Conservation (phyloP, 2,113 vertebrate genomes). For the Trochalopteron elliotii region DNA sequence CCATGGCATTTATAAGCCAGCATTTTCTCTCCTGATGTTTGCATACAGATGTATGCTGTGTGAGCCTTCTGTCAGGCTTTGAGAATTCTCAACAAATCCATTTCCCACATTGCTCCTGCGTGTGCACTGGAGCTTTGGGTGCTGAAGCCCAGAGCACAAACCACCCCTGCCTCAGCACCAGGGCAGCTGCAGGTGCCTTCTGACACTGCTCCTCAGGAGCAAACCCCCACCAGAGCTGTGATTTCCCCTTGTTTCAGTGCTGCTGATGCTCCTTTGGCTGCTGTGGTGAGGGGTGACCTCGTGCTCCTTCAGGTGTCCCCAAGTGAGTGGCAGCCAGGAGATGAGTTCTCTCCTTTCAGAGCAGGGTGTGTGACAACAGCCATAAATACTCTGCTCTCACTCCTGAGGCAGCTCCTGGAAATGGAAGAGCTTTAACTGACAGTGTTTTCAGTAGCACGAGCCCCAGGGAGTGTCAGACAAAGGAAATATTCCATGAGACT, state of each 20-base stretch:
- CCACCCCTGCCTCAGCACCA: background rate
- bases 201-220: accelerated
- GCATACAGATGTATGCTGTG: no score
- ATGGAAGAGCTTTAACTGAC: conserved; percentile 43
- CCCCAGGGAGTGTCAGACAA: conserved; percentile 46
- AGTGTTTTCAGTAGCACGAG: conserved; percentile 24
- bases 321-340: background rate
- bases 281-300: background rate
- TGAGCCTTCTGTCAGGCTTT: no score
- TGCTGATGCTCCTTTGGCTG: background rate
- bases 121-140: accelerated
- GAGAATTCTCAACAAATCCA: no score
- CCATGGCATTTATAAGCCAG: no score
- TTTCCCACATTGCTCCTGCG: background rate
- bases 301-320: background rate
- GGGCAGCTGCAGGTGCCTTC: background rate
- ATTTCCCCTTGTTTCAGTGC: background rate
- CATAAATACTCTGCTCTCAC: background rate
- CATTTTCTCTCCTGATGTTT: no score
- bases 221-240: accelerated
- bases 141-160: background rate
- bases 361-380: background rate
- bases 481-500: conserved; percentile 23
- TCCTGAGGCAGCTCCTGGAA: conserved; percentile 16
- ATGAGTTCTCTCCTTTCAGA: background rate